Evolutionary conservation across 2,113 vertebrate genomes (phyloP), one percentile per base, ranked within the genome.

Genomic region (Ammodytes marinus): DNA sequence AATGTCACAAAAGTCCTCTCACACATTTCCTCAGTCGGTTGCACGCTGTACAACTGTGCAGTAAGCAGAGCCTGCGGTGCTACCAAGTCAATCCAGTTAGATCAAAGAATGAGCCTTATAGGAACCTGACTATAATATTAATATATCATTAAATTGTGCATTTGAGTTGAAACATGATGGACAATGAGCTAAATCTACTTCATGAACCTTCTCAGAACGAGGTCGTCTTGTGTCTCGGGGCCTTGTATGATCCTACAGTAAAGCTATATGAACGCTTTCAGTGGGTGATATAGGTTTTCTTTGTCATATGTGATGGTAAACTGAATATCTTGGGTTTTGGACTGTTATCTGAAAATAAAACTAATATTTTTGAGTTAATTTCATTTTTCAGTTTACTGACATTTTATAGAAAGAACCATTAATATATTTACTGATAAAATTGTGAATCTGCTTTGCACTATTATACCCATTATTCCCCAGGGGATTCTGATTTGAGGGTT

Each of bases 1-100:
- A 89, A 86, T 92, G 93, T 92, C 93, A 92, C 89, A 86, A 88
- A 88, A 90, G 88, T 91, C 89, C 86, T 91, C 81, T 92, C 74
- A 77, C 80, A 88, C 85, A 88, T 86, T 87, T 90, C 78, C 80
- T 87, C 84, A 89, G 76, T 91, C 86, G 66, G 78, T 82, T 74
- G 77, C 84, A 74, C 57, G 77, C 69, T 77, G 80, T 66, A 79
- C 54, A n/a, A 71, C 87, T 74, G 63, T 64, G 77, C 82, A 79
- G 74, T 66, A 80, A 85, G 47, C 74, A 71, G 80, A 69, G 80
- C 86, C 86, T 5, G 45, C 79, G 40, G 87, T 86, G 84, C 61
- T 75, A 72, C 67, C 55, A 15, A 89, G 88, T 91, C 87, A 77
- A 74, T 79, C 59, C 78, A 71, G 59, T 73, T 79, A 14, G 42